Percentiles rank a stretch among this genome's conserved stretches.
Evolutionary conservation across 2,797 vertebrate species (phyloP).

Genomic region (Sarcoramphus papa): DNA sequence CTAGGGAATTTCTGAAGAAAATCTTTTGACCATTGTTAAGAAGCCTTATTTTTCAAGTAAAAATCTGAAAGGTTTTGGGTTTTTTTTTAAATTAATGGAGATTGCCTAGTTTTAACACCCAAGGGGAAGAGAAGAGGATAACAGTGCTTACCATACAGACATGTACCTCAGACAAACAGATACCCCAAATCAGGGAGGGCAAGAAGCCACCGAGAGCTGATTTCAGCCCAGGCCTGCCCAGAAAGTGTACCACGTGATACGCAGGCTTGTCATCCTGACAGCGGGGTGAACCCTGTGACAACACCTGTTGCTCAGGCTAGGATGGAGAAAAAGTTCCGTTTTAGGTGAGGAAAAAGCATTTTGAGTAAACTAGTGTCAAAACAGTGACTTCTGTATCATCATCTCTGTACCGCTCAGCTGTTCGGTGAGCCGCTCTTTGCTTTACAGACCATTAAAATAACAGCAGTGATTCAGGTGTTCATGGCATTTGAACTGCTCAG

Average conservation of each 20-base stretch:
- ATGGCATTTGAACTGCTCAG: neutral
- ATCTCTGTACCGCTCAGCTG: neutral
- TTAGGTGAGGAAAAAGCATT: neutral
- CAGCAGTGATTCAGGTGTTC: neutral
- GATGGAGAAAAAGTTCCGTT: neutral
- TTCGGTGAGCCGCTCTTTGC: neutral
- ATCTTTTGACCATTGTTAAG: neutral
- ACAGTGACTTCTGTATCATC: neutral
- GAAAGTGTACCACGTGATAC: neutral
- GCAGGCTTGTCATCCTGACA: neutral
- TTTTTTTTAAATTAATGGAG: neutral
- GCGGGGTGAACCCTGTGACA: neutral
- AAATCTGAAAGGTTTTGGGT: neutral
- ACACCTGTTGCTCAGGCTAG: neutral
- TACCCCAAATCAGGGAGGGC: neutral
- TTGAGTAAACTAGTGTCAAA: neutral
- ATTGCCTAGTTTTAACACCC: neutral
- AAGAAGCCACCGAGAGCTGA: neutral
- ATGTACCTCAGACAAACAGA: neutral
- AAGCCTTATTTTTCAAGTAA: neutral
- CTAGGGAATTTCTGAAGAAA: neutral
- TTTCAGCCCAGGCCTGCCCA: neutral
- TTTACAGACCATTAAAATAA: neutral
- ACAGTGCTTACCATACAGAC: neutral
- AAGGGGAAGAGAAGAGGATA: neutral